Base-by-base conservation (phyloP, 1,140 invertebrate genomes). In the Sipha flava region DNA sequence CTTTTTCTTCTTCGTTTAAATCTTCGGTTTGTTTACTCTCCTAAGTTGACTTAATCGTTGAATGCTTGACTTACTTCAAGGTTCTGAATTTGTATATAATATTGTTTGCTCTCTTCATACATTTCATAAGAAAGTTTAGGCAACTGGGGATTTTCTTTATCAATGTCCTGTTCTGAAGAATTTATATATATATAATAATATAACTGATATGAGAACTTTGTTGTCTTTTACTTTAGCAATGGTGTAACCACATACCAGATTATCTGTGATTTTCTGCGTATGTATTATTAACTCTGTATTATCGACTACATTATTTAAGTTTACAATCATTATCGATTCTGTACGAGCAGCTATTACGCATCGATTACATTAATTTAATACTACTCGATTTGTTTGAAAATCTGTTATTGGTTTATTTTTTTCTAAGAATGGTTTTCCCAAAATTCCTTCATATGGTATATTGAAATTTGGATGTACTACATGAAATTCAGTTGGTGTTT, bases 1-100 rank as follows among this genome's bases (percentile, higher is more conserved):
- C 14, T 64, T 49, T 72, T 80, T 82, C 81, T 79, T 81, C 66
- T 2, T 7, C 1, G 16, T 83, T 81, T 62, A 81, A 21, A 79
- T 83, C n/a, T n/a, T n/a, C n/a, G n/a, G n/a, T n/a, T n/a, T n/a
- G n/a, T n/a, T 34, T 21, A 37, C 21, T 18, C 34, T n/a, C 16
- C 45, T 31, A 37, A 68, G 9, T 6, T 9, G 40, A n/a, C 9
- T 6, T 26, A 64, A 14, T 14, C 59, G 59, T 3, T 49, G 1
- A 1, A 43, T 9, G n/a, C n/a, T 34, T 7, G 18, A 7, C 10
- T 26, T 4, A 16, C 1, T 7, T 34, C 5, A 16, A 26, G 59
- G 18, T 37, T 37, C 31, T 64, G 31, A 37, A 0, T 31, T n/a
- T 21, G 34, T 2, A 37, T 21, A n/a, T 5, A n/a, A 64, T 31